Percentiles rank a stretch among this genome's conserved stretches.
phyloP scores from a whole-genome alignment of 1,140 invertebrate species.

The Aplysia californica region DNA sequence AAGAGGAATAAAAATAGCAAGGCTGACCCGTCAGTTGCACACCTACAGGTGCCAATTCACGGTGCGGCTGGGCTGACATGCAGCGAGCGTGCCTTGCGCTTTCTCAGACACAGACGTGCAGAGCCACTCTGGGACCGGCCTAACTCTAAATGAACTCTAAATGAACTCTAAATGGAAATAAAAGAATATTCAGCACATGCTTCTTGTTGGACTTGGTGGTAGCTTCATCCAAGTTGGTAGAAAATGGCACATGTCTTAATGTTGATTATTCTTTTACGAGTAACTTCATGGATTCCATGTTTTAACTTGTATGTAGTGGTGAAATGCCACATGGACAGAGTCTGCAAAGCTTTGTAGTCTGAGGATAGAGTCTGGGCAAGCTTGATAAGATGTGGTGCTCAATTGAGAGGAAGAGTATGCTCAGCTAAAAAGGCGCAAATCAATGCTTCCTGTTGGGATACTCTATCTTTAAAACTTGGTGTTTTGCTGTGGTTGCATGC shows the following conservation, averaged over 20 bases:
- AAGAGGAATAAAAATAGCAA: too few relatives aligned
- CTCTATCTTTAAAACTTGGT: conserved; percentile 5
- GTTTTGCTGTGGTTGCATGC: not conserved
- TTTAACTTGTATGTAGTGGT: not conserved
- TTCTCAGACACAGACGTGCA: too few relatives aligned
- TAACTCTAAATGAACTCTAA: too few relatives aligned
- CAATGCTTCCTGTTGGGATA: not conserved
- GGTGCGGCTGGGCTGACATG: too few relatives aligned
- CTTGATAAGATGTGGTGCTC: not conserved
- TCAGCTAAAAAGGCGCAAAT: not conserved
- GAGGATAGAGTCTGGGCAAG: not conserved
- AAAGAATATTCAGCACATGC: not conserved
- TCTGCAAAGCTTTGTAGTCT: not conserved
- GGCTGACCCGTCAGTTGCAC: too few relatives aligned
- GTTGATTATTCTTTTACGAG: not conserved
- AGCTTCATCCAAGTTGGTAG: not conserved
- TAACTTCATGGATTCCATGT: not conserved
- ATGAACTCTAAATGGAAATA: too few relatives aligned
- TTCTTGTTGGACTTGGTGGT: not conserved
- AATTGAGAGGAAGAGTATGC: not conserved
- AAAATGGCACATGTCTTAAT: not conserved
- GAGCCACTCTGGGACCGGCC: too few relatives aligned
- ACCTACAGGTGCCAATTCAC: too few relatives aligned
- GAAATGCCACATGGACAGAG: not conserved
- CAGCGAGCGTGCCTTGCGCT: too few relatives aligned